Evolutionary conservation across 2,113 vertebrate genomes (phyloP).

Genomic region (Calyptommatus sinebrachiatus): DNA sequence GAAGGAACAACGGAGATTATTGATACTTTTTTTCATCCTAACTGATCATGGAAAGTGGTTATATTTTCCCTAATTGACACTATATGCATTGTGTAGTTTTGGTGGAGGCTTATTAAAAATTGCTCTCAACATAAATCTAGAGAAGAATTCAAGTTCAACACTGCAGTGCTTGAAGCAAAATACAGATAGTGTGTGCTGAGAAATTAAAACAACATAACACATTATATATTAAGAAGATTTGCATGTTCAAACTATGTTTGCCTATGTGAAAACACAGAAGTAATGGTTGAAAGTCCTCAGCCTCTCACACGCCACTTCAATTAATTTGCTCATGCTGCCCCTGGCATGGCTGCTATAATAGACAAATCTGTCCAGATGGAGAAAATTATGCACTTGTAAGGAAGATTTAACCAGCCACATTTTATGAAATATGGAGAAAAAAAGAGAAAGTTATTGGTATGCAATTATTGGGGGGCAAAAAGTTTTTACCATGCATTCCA

Average conservation of each 20-base stretch:
- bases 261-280: slow-evolving; percentile 17
- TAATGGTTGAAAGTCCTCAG: slow-evolving; percentile 2
- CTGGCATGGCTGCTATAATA: slow-evolving; percentile 11
- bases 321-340: slow-evolving; percentile 30
- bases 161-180: not conserved
- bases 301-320: slow-evolving; percentile 26
- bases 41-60: no score
- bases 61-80: no score
- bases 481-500: not conserved
- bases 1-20: no score
- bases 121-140: not conserved
- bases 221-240: not conserved
- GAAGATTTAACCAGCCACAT: slow-evolving; percentile 34
- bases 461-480: slow-evolving; percentile 7
- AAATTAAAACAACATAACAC: not conserved
- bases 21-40: no score
- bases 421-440: slow-evolving; percentile 14
- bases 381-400: slow-evolving; percentile 40
- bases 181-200: not conserved
- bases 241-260: slow-evolving; percentile 12
- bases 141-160: not conserved
- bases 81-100: not conserved
- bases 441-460: slow-evolving; percentile 23
- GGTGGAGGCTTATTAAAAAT: not conserved
- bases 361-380: slow-evolving; percentile 50